A percentile compares a stretch with the other conserved stretches of the same genome.
These are phyloP conservation scores for Pocillopora verrucosa DNA, from an alignment of 64 coral and sea anemone species.

Conservation along the genomic window DNA sequence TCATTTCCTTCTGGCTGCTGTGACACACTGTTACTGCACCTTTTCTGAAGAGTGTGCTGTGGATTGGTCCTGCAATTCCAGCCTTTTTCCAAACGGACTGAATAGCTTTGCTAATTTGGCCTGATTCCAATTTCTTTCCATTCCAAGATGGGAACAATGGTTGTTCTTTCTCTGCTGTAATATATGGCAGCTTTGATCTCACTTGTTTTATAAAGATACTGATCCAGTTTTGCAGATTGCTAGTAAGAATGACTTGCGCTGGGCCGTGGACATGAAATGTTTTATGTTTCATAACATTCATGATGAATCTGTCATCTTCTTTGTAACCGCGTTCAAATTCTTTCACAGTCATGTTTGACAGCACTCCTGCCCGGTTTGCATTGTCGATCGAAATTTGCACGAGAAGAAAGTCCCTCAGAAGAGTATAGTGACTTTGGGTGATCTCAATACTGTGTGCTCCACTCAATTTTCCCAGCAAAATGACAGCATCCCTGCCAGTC, in stretches of 20 bases:
- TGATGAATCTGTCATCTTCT: slow-evolving; percentile 18
- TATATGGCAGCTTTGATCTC: slow-evolving; percentile 20
- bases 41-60: slow-evolving; percentile 54
- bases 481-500: too few species aligned
- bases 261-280: slow-evolving; percentile 32
- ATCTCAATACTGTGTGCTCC: slow-evolving; percentile 40
- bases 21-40: slow-evolving; percentile 53
- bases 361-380: slow-evolving; percentile 31
- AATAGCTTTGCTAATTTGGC: slow-evolving; percentile 56
- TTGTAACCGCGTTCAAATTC: slow-evolving; percentile 22
- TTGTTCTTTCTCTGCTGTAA: neutral
- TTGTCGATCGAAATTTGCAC: slow-evolving; percentile 16
- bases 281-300: slow-evolving; percentile 27
- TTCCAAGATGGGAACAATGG: slow-evolving; percentile 59
- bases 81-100: slow-evolving; percentile 66
- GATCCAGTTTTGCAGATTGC: slow-evolving; percentile 18
- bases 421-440: slow-evolving; percentile 49
- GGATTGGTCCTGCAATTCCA: slow-evolving; percentile 17
- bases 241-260: slow-evolving; percentile 3
- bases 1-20: slow-evolving; percentile 14
- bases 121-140: slow-evolving; percentile 48
- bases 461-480: too few species aligned
- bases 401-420: slow-evolving; percentile 37
- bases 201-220: slow-evolving; percentile 18
- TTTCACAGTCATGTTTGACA: slow-evolving; percentile 37